Base-by-base conservation (phyloP, 1,140 invertebrate genomes). In the Papilio aristodemus region DNA sequence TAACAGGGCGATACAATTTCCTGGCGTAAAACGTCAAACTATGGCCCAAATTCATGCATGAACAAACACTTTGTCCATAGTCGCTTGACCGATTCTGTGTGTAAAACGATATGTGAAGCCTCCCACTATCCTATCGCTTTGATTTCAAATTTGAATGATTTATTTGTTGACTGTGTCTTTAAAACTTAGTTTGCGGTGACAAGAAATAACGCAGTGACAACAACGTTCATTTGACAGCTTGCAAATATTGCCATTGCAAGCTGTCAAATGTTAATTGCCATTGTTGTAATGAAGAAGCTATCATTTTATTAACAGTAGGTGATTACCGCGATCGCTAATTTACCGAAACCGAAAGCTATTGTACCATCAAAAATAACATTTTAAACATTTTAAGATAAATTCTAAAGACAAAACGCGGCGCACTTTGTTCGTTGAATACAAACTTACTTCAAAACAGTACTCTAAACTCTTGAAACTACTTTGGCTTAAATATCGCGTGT, bases 391-490 rank as follows among this genome's bases (percentile, higher is more conserved):
- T 19, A 50, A 50, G 14, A 22, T 22, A 50, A 22, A 50, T 9
- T 50, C 1, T 50, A 50, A 46, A 50, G 43, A 50, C 43, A 50
- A 22, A 50, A 50, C 43, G 43, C 17, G 41, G 14, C 41, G n/a
- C 2, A 50, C 17, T 50, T 50, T 50, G 43, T 50, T 43, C 41
- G 14, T 50, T 22, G 17, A 50, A 50, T 50, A 7, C 43, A 50
- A 50, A 50, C 43, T 41, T 14, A 41, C n/a, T 50, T 50, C 10
- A n/a, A 50, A 50, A 50, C 43, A 50, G 43, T 50, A 17, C 43
- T 50, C 43, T 4, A 50, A 50, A 17, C 43, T 50, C 17, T 19
- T 22, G 17, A 50, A 50, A 50, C 27, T 32, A 32, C 43, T 50
- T 50, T 50, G 17, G 43, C 43, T 50, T 50, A 17, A 22, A 50